Evolutionary conservation across 2,797 vertebrate genomes (phyloP).

Genomic region (Saxicola maurus): DNA sequence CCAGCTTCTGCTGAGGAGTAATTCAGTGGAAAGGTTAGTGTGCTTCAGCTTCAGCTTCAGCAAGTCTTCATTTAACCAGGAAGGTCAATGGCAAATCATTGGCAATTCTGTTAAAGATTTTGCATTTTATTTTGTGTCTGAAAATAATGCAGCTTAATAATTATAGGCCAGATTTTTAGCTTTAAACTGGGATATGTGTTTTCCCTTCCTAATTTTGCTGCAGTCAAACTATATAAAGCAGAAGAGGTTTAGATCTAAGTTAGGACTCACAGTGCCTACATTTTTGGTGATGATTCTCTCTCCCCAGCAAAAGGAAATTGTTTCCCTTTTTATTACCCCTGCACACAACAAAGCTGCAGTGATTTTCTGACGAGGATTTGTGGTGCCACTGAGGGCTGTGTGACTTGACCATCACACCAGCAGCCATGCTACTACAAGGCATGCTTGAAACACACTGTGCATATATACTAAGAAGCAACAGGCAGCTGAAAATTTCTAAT

Average conservation of each 20-base stretch:
- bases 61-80: neutral
- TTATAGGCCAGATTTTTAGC: neutral
- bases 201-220: neutral
- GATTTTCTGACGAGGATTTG: neutral
- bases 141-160: constrained; percentile 10
- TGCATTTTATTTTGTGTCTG: neutral
- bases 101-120: constrained; percentile 45
- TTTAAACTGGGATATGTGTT: neutral
- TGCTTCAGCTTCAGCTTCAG: constrained; percentile 5
- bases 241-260: neutral
- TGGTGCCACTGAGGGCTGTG: neutral
- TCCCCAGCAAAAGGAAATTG: neutral
- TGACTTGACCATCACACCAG: neutral
- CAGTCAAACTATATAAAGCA: neutral
- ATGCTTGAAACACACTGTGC: neutral
- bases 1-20: neutral
- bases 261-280: neutral
- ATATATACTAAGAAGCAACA: neutral
- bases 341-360: neutral
- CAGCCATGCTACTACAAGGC: neutral
- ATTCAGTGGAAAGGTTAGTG: neutral
- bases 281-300: neutral
- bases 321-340: neutral
- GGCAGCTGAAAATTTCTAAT: neutral
- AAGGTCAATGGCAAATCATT: neutral